These are phyloP conservation scores for Torymus auratus DNA, from an alignment of 2,888 invertebrate genomes.

Conservation along the genomic window DNA sequence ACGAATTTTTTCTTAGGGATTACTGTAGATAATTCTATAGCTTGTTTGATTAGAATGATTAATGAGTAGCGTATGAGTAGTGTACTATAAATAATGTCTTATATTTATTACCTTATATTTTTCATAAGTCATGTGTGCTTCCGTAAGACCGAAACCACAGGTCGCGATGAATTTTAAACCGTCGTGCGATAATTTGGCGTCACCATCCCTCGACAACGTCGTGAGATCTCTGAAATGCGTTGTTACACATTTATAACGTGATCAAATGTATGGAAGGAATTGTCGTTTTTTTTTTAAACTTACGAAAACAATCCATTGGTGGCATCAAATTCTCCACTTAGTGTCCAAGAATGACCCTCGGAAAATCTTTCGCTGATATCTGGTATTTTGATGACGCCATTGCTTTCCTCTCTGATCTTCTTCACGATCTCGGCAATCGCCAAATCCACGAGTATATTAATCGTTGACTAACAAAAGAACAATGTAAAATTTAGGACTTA, in stretches of 20 bases:
- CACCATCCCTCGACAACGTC: conserved; percentile 59
- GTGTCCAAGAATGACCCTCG: conserved; percentile 4
- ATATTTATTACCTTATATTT: conserved; percentile 61
- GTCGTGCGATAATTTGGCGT: conserved; percentile 58
- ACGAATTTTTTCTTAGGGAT: too few relatives aligned
- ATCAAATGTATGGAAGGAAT: too few relatives aligned
- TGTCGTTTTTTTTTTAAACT: conserved; percentile 18
- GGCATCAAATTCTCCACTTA: conserved; percentile 32
- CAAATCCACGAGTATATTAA: conserved; percentile 51
- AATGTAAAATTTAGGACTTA: too few relatives aligned
- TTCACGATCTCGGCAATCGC: conserved; percentile 32
- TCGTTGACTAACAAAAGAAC: conserved; percentile 33
- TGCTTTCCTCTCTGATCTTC: conserved; percentile 36
- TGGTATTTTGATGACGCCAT: conserved; percentile 46
- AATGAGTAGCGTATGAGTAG: too few relatives aligned
- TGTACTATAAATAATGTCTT: too few relatives aligned
- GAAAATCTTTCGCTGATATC: conserved; percentile 37
- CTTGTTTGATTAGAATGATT: too few relatives aligned
- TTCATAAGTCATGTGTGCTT: conserved; percentile 57
- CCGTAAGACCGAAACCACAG: conserved; percentile 61
- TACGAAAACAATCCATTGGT: conserved; percentile 40
- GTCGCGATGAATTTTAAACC: conserved; percentile 57
- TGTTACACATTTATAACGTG: too few relatives aligned
- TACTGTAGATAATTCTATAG: too few relatives aligned
- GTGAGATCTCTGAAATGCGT: conserved; percentile 60